Percentiles rank a stretch among this genome's conserved stretches.
Evolutionary conservation across 2,888 invertebrate genomes (phyloP).

Genomic region (Ariolimax columbianus): DNA sequence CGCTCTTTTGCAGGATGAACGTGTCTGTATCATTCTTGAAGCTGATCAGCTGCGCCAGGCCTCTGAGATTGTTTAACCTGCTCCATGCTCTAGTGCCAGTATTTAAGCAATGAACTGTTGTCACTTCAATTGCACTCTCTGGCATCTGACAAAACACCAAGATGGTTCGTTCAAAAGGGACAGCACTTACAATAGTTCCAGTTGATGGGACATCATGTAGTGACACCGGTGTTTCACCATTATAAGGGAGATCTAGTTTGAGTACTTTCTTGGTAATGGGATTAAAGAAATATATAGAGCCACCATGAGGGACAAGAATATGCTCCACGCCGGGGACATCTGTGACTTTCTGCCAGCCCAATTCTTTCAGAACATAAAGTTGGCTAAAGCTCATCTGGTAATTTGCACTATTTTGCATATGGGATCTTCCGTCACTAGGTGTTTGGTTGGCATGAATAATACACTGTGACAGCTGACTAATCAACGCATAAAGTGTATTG

Average conservation of each 20-base stretch:
- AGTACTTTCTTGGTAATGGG: neutral
- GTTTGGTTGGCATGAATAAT: neutral
- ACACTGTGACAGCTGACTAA: neutral
- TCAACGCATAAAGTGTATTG: conserved; percentile 7
- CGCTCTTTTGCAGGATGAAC: neutral
- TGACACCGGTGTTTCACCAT: neutral
- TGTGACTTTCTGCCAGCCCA: neutral
- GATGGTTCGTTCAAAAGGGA: neutral
- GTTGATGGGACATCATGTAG: neutral
- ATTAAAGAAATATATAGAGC: conserved; percentile 22
- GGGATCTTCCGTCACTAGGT: neutral
- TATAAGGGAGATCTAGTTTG: neutral
- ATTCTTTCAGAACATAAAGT: conserved; percentile 3
- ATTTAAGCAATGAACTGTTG: conserved; percentile 15
- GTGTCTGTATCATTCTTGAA: neutral
- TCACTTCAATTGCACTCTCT: neutral
- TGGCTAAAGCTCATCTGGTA: neutral
- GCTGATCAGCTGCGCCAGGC: conserved; percentile 1
- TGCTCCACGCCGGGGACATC: neutral
- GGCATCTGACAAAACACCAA: conserved; percentile 4
- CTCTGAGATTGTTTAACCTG: neutral
- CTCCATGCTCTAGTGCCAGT: neutral
- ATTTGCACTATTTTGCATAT: neutral
- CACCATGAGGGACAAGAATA: neutral
- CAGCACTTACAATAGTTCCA: neutral